Evolutionary conservation across 2,797 vertebrate species (phyloP), one percentile per base, ranked within the genome.

Genomic region (Pseudochirops cupreus): DNA sequence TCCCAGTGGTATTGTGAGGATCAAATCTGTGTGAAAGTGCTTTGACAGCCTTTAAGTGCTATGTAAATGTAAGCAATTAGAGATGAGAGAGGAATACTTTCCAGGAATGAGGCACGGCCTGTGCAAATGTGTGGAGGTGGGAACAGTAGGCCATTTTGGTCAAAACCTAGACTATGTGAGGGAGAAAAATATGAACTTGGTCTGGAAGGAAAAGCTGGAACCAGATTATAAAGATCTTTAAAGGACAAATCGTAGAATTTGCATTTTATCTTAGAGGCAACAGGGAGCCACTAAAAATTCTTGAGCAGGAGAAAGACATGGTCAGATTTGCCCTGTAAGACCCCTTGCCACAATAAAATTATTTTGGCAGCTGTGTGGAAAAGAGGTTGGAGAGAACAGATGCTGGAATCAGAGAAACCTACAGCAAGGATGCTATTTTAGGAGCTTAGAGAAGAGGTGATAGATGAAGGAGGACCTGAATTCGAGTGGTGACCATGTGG

Each of bases 301-400:
- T 91, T 91, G 93, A 96, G 89, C 56, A 57, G 92, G 87, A 74
- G 31, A 90, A 54, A 21, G 91, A 92, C 62, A 46, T 18, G 82
- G 91, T 95, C 97, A 92, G 50, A 94, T 92, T 95, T 91, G 54
- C 46, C 16, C 50, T 92, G 94, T 91, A 53, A 56, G 96, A 74
- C 67, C n/a, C 6, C 31, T 29, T 59, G 59, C 31, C 31, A 33
- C 33, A 33, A 62, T 62, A 97, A 96, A 92, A 67, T 96, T 91
- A 59, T 46, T 91, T 1, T 46, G 2, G 33, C 52, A 59, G 55
- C 58, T 67, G 12, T 16, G 29, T 28, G 6, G 28, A 0, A 5
- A 33, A 56, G 0, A 2, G 24, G 4, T 26, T 18, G 87, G 56
- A 4, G 6, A 0, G 39, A 92, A 82, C 16, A 87, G 13, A 29